phyloP scores from a whole-genome alignment of 1,140 invertebrate species.

The Listronotus oregonensis region DNA sequence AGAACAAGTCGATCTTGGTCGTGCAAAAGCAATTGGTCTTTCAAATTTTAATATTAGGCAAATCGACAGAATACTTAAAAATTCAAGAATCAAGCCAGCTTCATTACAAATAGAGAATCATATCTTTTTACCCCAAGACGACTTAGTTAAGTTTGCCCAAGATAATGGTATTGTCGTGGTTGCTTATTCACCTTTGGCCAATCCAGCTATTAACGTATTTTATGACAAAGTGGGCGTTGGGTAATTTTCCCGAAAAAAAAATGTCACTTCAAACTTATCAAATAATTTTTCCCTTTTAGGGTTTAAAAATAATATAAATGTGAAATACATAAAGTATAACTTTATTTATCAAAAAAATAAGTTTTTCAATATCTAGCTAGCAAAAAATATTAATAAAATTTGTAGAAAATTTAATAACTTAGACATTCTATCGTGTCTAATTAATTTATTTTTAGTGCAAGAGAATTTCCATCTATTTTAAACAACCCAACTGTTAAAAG shows the following conservation, averaged over 20 bases:
- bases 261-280: no score
- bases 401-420: no score
- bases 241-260: conserved; percentile 24
- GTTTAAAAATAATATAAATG: no score
- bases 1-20: conserved; percentile 66
- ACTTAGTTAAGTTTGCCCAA: conserved; percentile 74
- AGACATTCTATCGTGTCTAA: neutral
- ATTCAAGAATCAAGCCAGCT: conserved; percentile 68
- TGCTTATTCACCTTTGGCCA: conserved; percentile 82
- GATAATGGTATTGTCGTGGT: conserved; percentile 75
- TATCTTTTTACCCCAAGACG: conserved; percentile 79
- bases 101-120: conserved; percentile 81
- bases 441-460: conserved; percentile 53
- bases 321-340: no score
- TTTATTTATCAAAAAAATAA: no score
- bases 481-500: conserved; percentile 68
- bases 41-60: conserved; percentile 78
- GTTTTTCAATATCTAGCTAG: no score
- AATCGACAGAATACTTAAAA: conserved; percentile 67
- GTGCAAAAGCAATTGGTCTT: conserved; percentile 70
- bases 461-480: conserved; percentile 69
- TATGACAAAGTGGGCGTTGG: conserved; percentile 54
- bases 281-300: no score
- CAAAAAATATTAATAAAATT: no score
- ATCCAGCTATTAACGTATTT: conserved; percentile 63